Evolutionary conservation across 2,113 vertebrate genomes (phyloP).

Genomic region (Lophochroa leadbeateri): DNA sequence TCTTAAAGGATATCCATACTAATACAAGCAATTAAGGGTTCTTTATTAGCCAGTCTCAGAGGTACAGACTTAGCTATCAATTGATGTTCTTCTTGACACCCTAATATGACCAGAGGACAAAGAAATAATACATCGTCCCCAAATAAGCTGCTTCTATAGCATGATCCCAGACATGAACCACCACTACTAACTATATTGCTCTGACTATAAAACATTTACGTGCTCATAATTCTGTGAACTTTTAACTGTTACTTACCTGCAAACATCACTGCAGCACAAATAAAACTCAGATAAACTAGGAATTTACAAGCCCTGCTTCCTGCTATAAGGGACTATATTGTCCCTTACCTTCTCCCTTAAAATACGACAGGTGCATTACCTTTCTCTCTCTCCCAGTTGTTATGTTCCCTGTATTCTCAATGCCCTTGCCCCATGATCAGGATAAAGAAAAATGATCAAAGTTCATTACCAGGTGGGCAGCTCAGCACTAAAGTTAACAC

Average conservation of each 20-base stretch:
- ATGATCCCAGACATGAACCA: not conserved
- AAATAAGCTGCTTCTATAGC: not conserved
- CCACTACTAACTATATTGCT: not conserved
- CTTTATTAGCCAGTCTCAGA: not conserved
- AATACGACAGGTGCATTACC: not conserved
- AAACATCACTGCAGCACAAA: not conserved
- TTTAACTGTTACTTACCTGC: not conserved
- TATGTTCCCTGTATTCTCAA: not conserved
- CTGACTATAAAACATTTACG: not conserved
- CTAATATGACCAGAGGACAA: not conserved
- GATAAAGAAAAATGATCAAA: not conserved
- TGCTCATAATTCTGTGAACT: not conserved
- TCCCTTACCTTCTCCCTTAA: not conserved
- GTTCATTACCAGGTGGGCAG: not conserved
- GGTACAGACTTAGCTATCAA: not conserved
- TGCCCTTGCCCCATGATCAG: not conserved
- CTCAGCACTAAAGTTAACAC: not conserved
- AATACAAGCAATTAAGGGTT: conserved; percentile 14
- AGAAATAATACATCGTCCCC: not conserved
- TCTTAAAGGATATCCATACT: not conserved
- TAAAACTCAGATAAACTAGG: not conserved
- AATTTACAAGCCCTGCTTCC: not conserved
- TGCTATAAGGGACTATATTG: not conserved
- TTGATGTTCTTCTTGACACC: not conserved
- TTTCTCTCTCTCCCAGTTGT: not conserved